Evolutionary conservation across 1,140 invertebrate species (phyloP).

Genomic region (Pogonognathellus flavescens): DNA sequence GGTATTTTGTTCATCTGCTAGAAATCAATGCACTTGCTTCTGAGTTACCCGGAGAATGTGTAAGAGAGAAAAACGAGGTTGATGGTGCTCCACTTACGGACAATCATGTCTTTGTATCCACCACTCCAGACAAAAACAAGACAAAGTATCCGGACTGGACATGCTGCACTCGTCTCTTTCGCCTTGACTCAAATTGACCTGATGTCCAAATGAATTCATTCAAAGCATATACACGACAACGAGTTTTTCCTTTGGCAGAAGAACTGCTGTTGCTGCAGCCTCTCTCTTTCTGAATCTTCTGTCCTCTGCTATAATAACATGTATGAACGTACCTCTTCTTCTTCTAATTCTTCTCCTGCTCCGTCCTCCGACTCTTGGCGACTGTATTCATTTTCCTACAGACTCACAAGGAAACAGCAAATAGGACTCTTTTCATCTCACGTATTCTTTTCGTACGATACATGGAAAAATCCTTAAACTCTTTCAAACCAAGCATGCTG

Average conservation of each 20-base stretch:
- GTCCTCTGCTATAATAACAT: background rate
- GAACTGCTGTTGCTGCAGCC: background rate
- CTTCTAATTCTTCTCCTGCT: too few species aligned
- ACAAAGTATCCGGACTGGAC: too few species aligned
- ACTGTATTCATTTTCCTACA: too few species aligned
- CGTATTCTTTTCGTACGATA: too few species aligned
- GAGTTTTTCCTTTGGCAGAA: background rate
- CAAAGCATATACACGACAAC: background rate
- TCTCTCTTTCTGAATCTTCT: background rate
- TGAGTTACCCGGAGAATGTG: background rate
- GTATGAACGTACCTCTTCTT: too few species aligned
- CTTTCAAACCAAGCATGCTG: too few species aligned
- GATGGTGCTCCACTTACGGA: conserved; percentile 27
- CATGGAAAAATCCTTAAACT: too few species aligned
- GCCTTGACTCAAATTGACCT: background rate
- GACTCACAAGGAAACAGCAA: too few species aligned
- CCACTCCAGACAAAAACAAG: background rate
- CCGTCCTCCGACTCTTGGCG: too few species aligned
- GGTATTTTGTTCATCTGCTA: too few species aligned
- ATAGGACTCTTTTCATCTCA: too few species aligned
- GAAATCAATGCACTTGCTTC: conserved; percentile 8
- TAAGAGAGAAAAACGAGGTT: conserved; percentile 7
- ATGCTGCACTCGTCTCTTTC: too few species aligned
- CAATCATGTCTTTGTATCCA: background rate
- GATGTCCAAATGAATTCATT: background rate